Base-by-base conservation (phyloP, 2,888 invertebrate genomes). In the Pterobdella sp. region DNA sequence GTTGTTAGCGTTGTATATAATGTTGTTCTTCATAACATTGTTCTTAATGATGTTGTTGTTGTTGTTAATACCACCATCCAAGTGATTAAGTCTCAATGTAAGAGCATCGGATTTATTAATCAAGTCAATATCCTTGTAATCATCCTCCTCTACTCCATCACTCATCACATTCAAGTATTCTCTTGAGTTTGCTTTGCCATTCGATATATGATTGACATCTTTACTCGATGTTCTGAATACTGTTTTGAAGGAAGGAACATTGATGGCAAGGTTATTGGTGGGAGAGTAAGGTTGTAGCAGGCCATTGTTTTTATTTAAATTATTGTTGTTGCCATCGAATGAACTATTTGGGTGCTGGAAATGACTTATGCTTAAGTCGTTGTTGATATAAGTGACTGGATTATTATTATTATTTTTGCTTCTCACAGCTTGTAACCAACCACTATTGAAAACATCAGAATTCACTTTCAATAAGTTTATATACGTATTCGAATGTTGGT, bases 401-500 rank as follows among this genome's bases (percentile, higher is more conserved):
- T 37, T 42, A 42, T 42, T 42, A 42, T 42, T 42, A 42, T 42
- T 42, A 14, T 42, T 42, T 7, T 56, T 56, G 26, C 3, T 14
- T 26, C 18, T 56, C n/a, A 56, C 60, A n/a, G 7, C 3, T 56
- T 56, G 60, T 26, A 56, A n/a, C 60, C 60, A 56, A 3, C 69
- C 32, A 31, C 36, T 31, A 7, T 69, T 49, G 69, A 69, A 69
- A 29, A 69, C 69, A 22, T 49, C 49, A 32, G 36, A 18, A 49
- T 32, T 49, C 31, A 52, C 69, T 49, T 52, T 69, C 29, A 29
- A 29, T 1, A 69, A 34, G 52, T 69, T 69, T 49, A 69, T 32
- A 52, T 69, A 69, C 29, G 42, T 69, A 32, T 36, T 68, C 36
- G n/a, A 14, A 18, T 42, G 7, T 7, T 42, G 7, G 42, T 42